phyloP scores from a whole-genome alignment of 2,888 invertebrate species.

The Drosophila borborema region DNA sequence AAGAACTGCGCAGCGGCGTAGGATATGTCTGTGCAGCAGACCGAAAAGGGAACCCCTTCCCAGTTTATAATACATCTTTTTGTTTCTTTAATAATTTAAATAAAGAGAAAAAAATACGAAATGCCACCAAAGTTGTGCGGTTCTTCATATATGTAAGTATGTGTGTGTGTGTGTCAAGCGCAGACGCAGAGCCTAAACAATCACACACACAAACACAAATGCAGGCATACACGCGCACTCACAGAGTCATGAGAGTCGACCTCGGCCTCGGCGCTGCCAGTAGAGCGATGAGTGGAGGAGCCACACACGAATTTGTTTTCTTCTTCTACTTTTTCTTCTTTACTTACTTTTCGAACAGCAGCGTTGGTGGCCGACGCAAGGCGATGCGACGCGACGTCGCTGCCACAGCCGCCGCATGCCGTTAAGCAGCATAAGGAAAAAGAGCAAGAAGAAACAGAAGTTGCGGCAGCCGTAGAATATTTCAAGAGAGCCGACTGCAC shows the following conservation, averaged over 20 bases:
- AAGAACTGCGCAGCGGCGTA: conserved; percentile 7
- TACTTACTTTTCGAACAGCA: conserved; percentile 37
- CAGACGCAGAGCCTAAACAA: conserved; percentile 74
- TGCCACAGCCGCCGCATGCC: conserved; percentile 10
- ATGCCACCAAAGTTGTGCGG: conserved; percentile 75
- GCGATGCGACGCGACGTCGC: conserved; percentile 21
- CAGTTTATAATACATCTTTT: conserved; percentile 49
- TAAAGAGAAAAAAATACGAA: conserved; percentile 50
- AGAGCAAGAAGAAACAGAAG: conserved; percentile 19
- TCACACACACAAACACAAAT: conserved; percentile 34
- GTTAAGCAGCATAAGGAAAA: conserved; percentile 31
- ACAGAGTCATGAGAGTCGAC: conserved; percentile 59
- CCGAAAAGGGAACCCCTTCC: conserved; percentile 49
- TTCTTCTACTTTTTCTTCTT: conserved; percentile 18
- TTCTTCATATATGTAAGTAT: conserved; percentile 32
- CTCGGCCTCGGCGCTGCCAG: conserved; percentile 59
- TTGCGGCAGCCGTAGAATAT: conserved; percentile 25
- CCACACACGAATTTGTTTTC: conserved; percentile 71
- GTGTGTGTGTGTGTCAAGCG: conserved; percentile 59
- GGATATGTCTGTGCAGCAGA: conserved; percentile 9
- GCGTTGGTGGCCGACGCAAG: conserved; percentile 75
- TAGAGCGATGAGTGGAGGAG: conserved; percentile 50
- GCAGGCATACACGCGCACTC: conserved; percentile 23
- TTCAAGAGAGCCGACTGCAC: conserved; percentile 5
- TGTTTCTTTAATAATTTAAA: conserved; percentile 76